These are phyloP conservation scores for Edolisoma coerulescens DNA, from an alignment of 2,113 vertebrate genomes.

Conservation along the genomic window DNA sequence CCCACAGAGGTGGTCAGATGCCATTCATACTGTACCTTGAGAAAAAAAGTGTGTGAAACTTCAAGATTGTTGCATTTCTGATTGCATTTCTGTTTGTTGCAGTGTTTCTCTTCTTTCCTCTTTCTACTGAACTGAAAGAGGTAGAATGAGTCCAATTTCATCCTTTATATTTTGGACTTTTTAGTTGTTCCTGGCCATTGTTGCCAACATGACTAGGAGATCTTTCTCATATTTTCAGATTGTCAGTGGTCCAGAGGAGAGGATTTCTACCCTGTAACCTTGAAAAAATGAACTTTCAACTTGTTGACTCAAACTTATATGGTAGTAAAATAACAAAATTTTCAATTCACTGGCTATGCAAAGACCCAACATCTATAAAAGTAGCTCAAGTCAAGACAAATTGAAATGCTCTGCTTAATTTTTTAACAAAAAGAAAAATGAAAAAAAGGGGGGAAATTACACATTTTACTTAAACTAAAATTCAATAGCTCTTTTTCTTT, in stretches of 20 bases:
- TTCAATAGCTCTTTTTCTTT: neutral
- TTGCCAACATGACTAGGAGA: neutral
- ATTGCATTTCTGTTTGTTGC: neutral
- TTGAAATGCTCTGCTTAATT: neutral
- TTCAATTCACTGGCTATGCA: neutral
- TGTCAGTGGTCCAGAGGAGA: neutral
- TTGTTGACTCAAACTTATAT: neutral
- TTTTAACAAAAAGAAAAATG: neutral
- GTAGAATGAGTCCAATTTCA: neutral
- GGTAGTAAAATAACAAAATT: neutral
- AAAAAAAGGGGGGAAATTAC: fast-evolving
- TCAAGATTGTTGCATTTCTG: neutral
- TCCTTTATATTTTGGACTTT: neutral
- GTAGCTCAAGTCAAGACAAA: neutral
- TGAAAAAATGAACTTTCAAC: neutral
- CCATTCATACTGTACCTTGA: neutral
- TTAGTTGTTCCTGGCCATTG: neutral
- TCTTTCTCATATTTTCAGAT: neutral
- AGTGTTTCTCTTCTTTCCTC: neutral
- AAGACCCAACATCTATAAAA: neutral
- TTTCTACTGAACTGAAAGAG: neutral
- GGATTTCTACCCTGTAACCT: neutral
- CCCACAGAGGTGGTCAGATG: neutral
- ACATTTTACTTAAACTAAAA: neutral
- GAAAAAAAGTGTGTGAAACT: neutral